These are phyloP conservation scores for Phyllotis vaccarum DNA, from an alignment of 2,797 vertebrate species.

Conservation along the genomic window DNA sequence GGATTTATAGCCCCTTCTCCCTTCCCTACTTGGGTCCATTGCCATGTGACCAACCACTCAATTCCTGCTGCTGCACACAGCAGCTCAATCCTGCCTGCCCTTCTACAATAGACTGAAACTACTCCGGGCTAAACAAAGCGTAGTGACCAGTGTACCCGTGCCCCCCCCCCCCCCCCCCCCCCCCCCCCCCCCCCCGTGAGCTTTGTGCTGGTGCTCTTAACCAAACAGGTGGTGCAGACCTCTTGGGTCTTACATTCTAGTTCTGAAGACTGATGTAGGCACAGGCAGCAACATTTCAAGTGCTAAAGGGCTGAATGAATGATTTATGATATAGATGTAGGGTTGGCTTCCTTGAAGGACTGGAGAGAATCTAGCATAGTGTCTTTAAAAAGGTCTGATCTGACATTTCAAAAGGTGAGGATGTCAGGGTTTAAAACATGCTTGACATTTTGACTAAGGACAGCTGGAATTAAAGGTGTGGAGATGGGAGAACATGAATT, in stretches of 20 bases:
- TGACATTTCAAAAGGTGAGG: background rate
- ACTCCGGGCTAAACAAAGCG: background rate
- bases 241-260: background rate
- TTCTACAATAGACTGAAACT: background rate
- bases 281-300: background rate
- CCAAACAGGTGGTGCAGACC: background rate
- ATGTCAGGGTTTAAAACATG: background rate
- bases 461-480: background rate
- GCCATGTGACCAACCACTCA: background rate
- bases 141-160: too few relatives aligned
- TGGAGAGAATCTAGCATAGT: background rate
- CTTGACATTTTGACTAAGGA: constrained; percentile 11
- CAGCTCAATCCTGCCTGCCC: background rate
- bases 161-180: background rate
- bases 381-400: constrained; percentile 3
- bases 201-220: background rate
- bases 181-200: background rate
- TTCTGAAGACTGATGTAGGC: background rate
- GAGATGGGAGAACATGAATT: background rate
- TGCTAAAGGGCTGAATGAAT: background rate
- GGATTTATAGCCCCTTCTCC: background rate
- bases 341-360: background rate
- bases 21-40: too few relatives aligned
- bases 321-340: background rate
- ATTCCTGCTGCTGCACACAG: background rate